Evolutionary conservation across 23 tunicate species (phyloP).

Genomic region (Aplidium turbinatum): DNA sequence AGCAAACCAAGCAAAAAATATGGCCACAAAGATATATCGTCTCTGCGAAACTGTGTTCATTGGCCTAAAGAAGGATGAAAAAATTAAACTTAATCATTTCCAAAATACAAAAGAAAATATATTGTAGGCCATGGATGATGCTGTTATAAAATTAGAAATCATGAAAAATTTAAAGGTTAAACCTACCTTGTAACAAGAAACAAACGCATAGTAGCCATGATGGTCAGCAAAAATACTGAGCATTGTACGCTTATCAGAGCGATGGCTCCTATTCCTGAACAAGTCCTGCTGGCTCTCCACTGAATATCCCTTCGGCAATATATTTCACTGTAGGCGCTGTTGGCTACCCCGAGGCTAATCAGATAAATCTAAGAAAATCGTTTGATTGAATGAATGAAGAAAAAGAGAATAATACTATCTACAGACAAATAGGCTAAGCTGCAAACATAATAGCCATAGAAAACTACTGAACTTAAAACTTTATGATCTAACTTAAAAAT

Average conservation of each 20-base stretch:
- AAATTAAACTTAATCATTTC: no score
- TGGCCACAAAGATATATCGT: conserved; percentile 19
- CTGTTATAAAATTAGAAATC: no score
- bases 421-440: no score
- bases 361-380: conserved; percentile 38
- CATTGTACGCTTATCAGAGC: conserved; percentile 46
- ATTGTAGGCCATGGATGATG: no score
- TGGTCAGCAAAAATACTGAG: conserved; percentile 30
- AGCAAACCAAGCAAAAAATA: conserved; percentile 32
- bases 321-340: conserved; percentile 2
- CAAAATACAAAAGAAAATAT: no score
- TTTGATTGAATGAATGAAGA: no score
- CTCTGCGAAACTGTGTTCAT: neutral
- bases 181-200: conserved; percentile 36
- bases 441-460: no score
- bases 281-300: conserved; percentile 45
- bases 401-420: no score
- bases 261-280: conserved; percentile 42
- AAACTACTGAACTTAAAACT: no score
- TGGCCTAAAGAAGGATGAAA: no score
- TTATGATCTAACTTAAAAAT: no score
- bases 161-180: no score
- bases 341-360: conserved; percentile 26
- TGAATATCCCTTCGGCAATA: conserved; percentile 48
- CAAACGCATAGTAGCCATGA: conserved; percentile 50